phyloP scores from a whole-genome alignment of 2,888 invertebrate species.

The Clistopyga incitator region DNA sequence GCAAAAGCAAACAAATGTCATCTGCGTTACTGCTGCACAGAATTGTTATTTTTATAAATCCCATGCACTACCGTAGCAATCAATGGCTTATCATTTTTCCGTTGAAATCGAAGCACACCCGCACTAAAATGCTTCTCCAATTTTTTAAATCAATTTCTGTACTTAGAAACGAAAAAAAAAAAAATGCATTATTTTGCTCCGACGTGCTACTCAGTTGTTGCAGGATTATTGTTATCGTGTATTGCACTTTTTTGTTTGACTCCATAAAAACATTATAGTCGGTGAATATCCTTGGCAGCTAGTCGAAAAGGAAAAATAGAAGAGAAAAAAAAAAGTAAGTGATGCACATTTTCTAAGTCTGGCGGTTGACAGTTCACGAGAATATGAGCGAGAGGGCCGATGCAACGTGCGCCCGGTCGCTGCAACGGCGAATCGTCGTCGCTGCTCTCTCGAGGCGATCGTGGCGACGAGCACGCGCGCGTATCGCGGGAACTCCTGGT shows the following conservation, averaged over 20 bases:
- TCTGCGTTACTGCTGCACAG: not conserved
- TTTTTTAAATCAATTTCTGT: not conserved
- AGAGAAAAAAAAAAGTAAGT: slow-evolving; percentile 7
- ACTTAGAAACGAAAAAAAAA: not conserved
- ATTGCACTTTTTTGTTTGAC: slow-evolving; percentile 12
- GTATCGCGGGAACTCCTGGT: slow-evolving; percentile 80
- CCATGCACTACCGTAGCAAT: not conserved
- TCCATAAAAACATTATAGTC: not conserved
- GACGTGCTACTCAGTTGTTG: not conserved
- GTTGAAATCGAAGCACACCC: slow-evolving; percentile 16
- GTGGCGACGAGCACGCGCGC: slow-evolving; percentile 72
- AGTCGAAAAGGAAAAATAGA: not conserved
- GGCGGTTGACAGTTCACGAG: slow-evolving; percentile 41
- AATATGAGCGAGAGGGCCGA: slow-evolving; percentile 39
- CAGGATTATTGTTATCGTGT: not conserved
- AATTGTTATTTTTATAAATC: not conserved
- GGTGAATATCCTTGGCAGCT: not conserved
- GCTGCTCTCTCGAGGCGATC: slow-evolving; percentile 34
- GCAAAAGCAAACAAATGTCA: not conserved
- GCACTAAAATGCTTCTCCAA: slow-evolving; percentile 14
- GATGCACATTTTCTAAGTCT: slow-evolving; percentile 18
- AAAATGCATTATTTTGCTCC: not conserved
- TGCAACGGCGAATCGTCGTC: slow-evolving; percentile 32
- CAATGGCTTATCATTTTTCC: not conserved
- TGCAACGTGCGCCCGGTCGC: slow-evolving; percentile 42